Base-by-base conservation (phyloP, 2,797 vertebrate genomes). In the Nothura maculosa region DNA sequence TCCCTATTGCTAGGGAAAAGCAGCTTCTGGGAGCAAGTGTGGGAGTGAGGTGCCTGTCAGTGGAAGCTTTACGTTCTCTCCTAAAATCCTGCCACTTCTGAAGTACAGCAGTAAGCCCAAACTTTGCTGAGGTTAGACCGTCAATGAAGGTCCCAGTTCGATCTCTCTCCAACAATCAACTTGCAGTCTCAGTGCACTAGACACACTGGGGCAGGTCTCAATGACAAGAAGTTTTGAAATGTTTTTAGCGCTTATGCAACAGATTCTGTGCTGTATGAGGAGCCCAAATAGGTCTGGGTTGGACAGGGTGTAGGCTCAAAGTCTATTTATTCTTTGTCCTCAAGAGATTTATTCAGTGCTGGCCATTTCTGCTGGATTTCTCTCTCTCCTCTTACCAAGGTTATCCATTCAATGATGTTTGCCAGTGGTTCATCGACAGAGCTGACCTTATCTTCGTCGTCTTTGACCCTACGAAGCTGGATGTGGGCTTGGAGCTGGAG, bases 351-450 rank as follows among this genome's bases (percentile, higher is more conserved):
- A 32, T 43, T 24, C 36, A 61, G 17, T 10, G 8, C 15, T 25
- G 78, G 52, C 32, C 36, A 45, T 36, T 69, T 67, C 86, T 80
- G 22, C 27, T 87, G 92, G 45, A 92, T 78, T 76, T 92, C 54
- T 79, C 79, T 86, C 80, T 94, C 48, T 93, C 92, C 57, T 84
- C 18, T 83, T 66, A 84, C 70, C 32, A 69, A 99, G 99, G 99
- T 80, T 99, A 99, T 96, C 99, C 99, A 0, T 99, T 99, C 98
- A 99, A 99, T 0, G 99, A 99, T 0, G 99, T 99, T 74, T 99
- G 99, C 97, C 99, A 99, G 96, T 99, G 99, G 99, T 99, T 99
- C 97, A 99, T 99, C 25, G 99, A 99, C 95, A 98, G 99, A 60
- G 99, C 99, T 0, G 99, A 99, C 91, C 98, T 99, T 92, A 99